These are phyloP conservation scores for Campylomormyrus numenius DNA, from an alignment of 2,113 vertebrate genomes.

Conservation along the genomic window DNA sequence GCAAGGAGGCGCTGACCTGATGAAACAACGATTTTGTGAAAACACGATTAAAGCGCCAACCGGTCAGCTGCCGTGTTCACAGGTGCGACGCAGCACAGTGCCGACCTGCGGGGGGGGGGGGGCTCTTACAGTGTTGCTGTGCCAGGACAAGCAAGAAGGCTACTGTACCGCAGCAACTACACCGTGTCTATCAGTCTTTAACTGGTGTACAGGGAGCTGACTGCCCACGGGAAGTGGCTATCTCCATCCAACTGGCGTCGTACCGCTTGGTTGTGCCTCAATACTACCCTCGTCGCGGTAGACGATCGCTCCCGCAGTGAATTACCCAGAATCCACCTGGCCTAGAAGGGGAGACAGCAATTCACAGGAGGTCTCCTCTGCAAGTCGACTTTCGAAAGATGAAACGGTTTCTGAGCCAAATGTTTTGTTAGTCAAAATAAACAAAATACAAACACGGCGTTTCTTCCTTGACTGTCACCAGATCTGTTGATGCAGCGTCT, in stretches of 20 bases:
- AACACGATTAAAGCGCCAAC: not conserved
- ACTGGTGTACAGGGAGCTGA: not conserved
- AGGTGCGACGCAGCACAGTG: not conserved
- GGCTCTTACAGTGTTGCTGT: not conserved
- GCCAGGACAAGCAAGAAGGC: not conserved
- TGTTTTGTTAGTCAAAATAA: not conserved
- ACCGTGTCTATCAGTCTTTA: not conserved
- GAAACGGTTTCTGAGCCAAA: not conserved
- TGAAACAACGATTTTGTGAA: not conserved
- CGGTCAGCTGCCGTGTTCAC: not conserved
- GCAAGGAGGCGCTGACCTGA: not conserved
- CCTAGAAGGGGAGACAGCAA: not conserved
- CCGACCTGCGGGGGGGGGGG: not conserved
- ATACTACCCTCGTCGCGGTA: not conserved
- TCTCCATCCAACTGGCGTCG: not conserved
- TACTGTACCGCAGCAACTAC: not conserved
- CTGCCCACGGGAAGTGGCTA: not conserved
- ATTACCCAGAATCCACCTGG: not conserved
- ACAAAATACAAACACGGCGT: not conserved
- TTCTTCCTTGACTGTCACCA: not conserved
- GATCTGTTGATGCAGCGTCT: not conserved
- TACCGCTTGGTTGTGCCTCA: not conserved
- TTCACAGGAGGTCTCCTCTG: not conserved
- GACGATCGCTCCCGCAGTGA: not conserved
- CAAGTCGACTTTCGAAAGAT: not conserved